Percentiles rank a stretch among this genome's conserved stretches.
Evolutionary conservation across 2,797 vertebrate species (phyloP).

Genomic region (Ctenopoma multispine): DNA sequence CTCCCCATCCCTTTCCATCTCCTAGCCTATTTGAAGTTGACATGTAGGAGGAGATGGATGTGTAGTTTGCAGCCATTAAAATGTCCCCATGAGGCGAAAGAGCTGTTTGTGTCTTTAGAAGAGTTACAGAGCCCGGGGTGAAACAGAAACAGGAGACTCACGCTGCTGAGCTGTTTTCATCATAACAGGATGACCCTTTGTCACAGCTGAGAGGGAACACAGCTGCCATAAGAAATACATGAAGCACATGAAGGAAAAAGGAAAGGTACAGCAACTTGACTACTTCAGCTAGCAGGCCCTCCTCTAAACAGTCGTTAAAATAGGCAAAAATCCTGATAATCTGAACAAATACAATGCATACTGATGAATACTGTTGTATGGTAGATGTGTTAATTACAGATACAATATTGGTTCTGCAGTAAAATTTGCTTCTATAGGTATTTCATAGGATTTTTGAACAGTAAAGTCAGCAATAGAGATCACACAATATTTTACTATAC

Average conservation of each 20-base stretch:
- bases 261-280: constrained; percentile 25
- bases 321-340: background rate
- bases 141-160: constrained; percentile 71
- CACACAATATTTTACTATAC: too few species aligned
- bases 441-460: too few species aligned
- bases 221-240: constrained; percentile 52
- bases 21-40: constrained; percentile 78
- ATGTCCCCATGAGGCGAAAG: constrained; percentile 75
- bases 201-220: constrained; percentile 59
- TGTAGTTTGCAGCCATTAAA: constrained; percentile 79
- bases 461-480: too few species aligned
- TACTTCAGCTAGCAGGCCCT: constrained; percentile 42
- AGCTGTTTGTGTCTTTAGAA: constrained; percentile 76
- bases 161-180: constrained; percentile 71
- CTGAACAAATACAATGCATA: too few species aligned
- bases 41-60: constrained; percentile 79
- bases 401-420: too few species aligned
- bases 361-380: too few species aligned
- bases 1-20: constrained; percentile 58
- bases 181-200: constrained; percentile 72
- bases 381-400: too few species aligned
- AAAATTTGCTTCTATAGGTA: too few species aligned
- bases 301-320: constrained; percentile 40
- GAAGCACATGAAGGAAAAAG: constrained; percentile 33
- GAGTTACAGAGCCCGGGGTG: constrained; percentile 73